Conservation (phyloP, 2,113 vertebrate genomes). For the Shinisaurus crocodilurus region DNA sequence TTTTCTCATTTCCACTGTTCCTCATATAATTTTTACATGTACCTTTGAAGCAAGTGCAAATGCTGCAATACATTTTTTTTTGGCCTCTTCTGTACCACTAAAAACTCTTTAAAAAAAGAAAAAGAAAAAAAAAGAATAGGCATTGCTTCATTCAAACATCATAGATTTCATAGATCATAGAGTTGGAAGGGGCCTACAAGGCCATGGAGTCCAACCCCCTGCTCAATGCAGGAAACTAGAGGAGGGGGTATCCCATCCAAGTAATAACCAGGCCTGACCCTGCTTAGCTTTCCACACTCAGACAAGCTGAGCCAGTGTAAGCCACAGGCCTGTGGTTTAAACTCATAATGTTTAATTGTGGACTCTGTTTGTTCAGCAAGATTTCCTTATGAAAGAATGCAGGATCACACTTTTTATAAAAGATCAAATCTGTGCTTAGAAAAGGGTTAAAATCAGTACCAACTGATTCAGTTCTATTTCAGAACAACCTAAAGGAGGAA, state of each 20-base stretch:
- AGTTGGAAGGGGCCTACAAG: neutral
- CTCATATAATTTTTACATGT: neutral
- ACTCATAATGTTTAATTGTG: neutral
- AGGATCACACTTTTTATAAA: fast-evolving
- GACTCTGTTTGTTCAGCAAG: neutral
- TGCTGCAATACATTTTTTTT: neutral
- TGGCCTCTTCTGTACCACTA: neutral
- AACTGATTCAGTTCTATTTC: neutral
- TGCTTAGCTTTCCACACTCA: no score
- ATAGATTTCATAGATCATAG: no score
- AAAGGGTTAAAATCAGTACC: neutral
- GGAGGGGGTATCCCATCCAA: no score
- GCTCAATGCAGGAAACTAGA: no score
- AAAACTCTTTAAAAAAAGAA: no score
- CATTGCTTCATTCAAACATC: no score
- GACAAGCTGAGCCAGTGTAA: no score
- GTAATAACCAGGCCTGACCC: no score
- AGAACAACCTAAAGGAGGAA: neutral
- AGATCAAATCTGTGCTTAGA: neutral
- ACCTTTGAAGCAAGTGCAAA: neutral
- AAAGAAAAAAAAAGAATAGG: no score
- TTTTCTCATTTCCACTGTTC: neutral
- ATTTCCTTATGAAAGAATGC: fast-evolving
- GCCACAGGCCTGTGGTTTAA: neutral
- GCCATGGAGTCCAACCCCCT: no score